Conservation (phyloP, 2,797 vertebrate species). For the Schizopygopsis malacanthus region DNA sequence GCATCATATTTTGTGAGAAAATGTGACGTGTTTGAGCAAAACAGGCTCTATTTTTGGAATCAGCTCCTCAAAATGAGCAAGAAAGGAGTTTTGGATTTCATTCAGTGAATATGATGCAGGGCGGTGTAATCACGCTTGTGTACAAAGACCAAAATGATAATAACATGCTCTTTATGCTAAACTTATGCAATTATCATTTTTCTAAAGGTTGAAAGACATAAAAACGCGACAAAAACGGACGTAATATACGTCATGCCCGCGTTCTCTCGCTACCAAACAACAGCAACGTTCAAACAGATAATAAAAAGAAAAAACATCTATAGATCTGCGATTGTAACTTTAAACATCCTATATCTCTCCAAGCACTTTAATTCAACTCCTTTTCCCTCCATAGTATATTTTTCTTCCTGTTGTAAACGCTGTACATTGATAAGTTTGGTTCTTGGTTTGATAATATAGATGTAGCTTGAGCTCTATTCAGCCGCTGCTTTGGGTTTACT, state of each 20-base stretch:
- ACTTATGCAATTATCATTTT: not conserved
- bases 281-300: too few species aligned
- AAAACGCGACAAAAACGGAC: too few species aligned
- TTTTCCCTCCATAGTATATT: too few species aligned
- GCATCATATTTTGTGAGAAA: not conserved
- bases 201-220: not conserved
- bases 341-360: too few species aligned
- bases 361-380: not conserved
- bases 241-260: too few species aligned
- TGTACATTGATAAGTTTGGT: slow-evolving; percentile 15
- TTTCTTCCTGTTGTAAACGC: too few species aligned
- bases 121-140: not conserved
- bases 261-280: too few species aligned
- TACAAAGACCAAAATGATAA: not conserved
- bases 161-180: not conserved
- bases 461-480: slow-evolving; percentile 51
- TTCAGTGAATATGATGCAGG: not conserved
- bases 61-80: not conserved
- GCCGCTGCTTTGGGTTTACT: slow-evolving; percentile 56
- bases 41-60: not conserved
- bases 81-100: not conserved
- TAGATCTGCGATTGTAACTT: slow-evolving; percentile 5
- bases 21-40: not conserved
- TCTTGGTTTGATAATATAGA: slow-evolving; percentile 14
- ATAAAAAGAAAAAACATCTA: too few species aligned